Percentiles rank a stretch among this genome's conserved stretches.
Evolutionary conservation across 2,888 invertebrate genomes (phyloP).

Genomic region (Alloplasta piceator): DNA sequence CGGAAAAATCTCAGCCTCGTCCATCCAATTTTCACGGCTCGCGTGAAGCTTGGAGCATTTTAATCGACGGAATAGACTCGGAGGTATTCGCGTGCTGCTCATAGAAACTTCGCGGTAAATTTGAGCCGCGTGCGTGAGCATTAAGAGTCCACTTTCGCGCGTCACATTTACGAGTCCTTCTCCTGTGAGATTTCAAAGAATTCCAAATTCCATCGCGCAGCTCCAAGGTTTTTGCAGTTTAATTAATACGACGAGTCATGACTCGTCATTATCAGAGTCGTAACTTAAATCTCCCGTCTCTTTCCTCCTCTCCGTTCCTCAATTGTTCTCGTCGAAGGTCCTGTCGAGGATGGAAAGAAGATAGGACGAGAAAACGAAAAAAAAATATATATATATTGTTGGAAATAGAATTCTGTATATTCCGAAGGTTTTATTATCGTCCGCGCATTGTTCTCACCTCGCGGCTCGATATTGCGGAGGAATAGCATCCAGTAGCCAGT

Average conservation of each 20-base stretch:
- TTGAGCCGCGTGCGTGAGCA: slow-evolving; percentile 56
- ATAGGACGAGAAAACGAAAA: background rate
- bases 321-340: background rate
- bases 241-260: too few species aligned
- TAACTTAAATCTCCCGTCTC: too few species aligned
- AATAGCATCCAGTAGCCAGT: slow-evolving; percentile 31
- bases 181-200: slow-evolving; percentile 34
- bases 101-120: slow-evolving; percentile 50
- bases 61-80: slow-evolving; percentile 20
- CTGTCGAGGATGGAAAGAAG: background rate
- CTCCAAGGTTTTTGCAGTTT: too few species aligned
- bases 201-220: too few species aligned
- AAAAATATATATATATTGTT: slow-evolving; percentile 37
- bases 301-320: too few species aligned
- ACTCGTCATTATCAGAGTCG: too few species aligned
- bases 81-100: slow-evolving; percentile 36
- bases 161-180: slow-evolving; percentile 75
- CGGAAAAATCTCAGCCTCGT: slow-evolving; percentile 64
- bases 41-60: slow-evolving; percentile 25
- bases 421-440: slow-evolving; percentile 48
- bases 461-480: slow-evolving; percentile 45
- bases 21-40: slow-evolving; percentile 46
- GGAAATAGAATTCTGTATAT: slow-evolving; percentile 52
- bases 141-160: slow-evolving; percentile 70
- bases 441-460: slow-evolving; percentile 61